Base-by-base conservation (phyloP, 2,888 invertebrate species). In the Caenorhabditis sinica region DNA sequence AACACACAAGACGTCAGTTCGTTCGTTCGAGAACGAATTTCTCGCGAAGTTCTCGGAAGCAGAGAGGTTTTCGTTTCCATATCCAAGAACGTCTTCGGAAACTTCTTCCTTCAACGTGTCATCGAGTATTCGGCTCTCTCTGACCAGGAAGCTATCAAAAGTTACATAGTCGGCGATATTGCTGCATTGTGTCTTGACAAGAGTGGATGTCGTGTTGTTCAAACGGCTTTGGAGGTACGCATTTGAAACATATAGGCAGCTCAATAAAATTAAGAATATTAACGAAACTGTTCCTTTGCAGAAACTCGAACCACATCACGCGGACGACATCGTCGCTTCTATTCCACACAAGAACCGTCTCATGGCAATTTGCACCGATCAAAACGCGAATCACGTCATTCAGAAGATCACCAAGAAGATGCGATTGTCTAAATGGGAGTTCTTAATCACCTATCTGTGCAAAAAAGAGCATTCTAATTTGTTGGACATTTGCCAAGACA, bases 171-270 rank as follows among this genome's bases (percentile, higher is more conserved):
- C 11, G 71, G 73, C 30, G 83, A 88, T 17, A 89, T 90, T 83
- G 82, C 74, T 73, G 36, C 66, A 11, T 82, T 91, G 23, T 88
- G 90, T 65, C 69, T 89, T 56, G 90, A 91, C 73, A 86, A 90
- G 28, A 91, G 90, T 66, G 89, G 89, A 1, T 92, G 92, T 63
- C 87, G 92, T 20, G 91, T 92, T 13, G 87, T 92, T 5, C 92
- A 92, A 77, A 88, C 90, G 61, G 87, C 89, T 20, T 51, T 83
- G 51, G 80, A 84, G 9, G n/a, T n/a, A n/a, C n/a, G n/a, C n/a
- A n/a, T n/a, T n/a, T n/a, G n/a, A n/a, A n/a, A n/a, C n/a, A n/a
- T n/a, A n/a, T n/a, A n/a, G n/a, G n/a, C n/a, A n/a, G n/a, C n/a
- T n/a, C n/a, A n/a, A n/a, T n/a, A n/a, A n/a, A n/a, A n/a, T n/a